Evolutionary conservation across 2,797 vertebrate species (phyloP), one percentile per base, ranked within the genome.

Genomic region (Poecilia velifera): DNA sequence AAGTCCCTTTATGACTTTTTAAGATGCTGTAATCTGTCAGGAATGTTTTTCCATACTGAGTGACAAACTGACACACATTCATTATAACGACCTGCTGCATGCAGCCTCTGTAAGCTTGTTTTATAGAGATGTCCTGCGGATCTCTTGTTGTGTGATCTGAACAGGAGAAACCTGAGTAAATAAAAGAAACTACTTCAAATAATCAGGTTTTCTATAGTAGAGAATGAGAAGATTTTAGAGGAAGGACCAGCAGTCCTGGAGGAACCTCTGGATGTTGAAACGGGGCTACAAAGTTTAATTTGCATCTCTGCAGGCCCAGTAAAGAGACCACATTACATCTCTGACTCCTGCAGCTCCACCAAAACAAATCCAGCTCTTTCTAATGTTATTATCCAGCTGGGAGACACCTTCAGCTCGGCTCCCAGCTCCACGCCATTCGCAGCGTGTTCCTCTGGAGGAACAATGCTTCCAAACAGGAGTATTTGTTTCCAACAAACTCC

Each of bases 251-350:
- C 59, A 64, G 59, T 22, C 34, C 57, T 34, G 57, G 57, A 7
- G 57, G 57, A 62, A 34, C 31, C 62, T 39, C 10, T 13, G 36
- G 8, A 22, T 68, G 36, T 5, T 22, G 2, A 41, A 41, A 41
- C 20, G 39, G 53, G 43, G 18, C 73, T 82, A 73, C 41, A 76
- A 81, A 64, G 25, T 6, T 76, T 41, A 5, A 41, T 81, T 73
- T 76, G 46, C 46, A 73, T 47, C 46, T 20, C 28, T 73, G 28
- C 47, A 20, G 46, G 72, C 31, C 46, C 28, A 51, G 59, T 43
- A 76, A 68, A 49, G 3, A 41, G 18, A 28, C n/a, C 18, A 55
- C 64, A 53, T 36, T 31, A 47, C 57, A 46, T 66, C 14, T 66
- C 14, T 39, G 55, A 62, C 72, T 72, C n/a, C 70, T 28, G 22